Percentiles rank a stretch among this genome's conserved stretches.
Evolutionary conservation across 2,113 vertebrate genomes (phyloP).

Genomic region (Xenopus borealis): DNA sequence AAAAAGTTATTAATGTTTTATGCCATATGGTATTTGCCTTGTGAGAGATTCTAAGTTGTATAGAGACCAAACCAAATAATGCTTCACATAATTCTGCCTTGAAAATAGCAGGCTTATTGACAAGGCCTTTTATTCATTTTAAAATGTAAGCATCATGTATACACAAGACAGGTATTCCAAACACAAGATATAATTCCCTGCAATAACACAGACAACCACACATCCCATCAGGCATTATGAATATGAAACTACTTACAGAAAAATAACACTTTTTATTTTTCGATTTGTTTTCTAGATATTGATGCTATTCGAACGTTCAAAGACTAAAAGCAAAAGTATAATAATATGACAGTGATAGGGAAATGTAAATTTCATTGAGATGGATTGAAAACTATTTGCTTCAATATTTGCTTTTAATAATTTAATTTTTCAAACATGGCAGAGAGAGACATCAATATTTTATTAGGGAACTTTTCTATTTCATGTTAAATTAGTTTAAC

Average conservation of each 20-base stretch:
- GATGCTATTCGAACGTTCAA: constrained; percentile 62
- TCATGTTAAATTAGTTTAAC: constrained; percentile 53
- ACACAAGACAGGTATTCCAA: constrained; percentile 54
- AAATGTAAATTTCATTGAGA: constrained; percentile 74
- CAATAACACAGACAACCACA: constrained; percentile 66
- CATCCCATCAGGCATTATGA: constrained; percentile 73
- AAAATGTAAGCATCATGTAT: background rate
- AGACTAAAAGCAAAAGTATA: constrained; percentile 63
- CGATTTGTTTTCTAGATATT: constrained; percentile 64
- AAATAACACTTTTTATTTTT: constrained; percentile 59
- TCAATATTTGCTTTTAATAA: constrained; percentile 81
- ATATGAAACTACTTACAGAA: constrained; percentile 77
- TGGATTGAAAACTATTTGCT: constrained; percentile 71
- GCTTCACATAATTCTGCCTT: background rate
- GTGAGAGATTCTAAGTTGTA: too few relatives aligned
- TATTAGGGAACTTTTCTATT: constrained; percentile 59
- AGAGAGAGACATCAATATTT: constrained; percentile 70
- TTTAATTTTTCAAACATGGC: constrained; percentile 71
- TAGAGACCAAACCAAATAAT: too few relatives aligned
- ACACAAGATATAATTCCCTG: constrained; percentile 62
- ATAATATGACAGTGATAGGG: constrained; percentile 65
- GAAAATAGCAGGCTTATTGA: background rate
- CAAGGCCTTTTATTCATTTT: background rate
- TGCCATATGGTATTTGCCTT: background rate
- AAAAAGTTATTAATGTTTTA: constrained; percentile 1